Conservation (phyloP, 2,797 vertebrate genomes). For the Cirrhinus mrigala region DNA sequence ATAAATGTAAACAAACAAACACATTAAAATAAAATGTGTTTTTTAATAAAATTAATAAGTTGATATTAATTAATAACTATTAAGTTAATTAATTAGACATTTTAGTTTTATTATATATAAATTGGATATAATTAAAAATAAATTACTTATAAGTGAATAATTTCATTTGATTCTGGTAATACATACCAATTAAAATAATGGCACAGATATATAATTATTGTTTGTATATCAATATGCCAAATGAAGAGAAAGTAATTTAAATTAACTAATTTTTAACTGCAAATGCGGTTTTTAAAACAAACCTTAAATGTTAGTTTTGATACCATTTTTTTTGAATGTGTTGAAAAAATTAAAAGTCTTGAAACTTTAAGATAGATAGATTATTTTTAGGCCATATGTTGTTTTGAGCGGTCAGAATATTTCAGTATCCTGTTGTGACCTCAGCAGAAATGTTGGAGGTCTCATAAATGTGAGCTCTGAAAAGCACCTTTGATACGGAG, state of each 20-base stretch:
- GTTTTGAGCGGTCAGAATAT: background rate
- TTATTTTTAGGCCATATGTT: background rate
- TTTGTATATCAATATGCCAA: background rate
- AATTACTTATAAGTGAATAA: no score
- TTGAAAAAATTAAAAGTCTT: no score
- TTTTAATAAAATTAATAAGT: background rate
- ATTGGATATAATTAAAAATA: no score
- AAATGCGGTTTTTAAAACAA: background rate
- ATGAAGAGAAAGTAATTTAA: background rate
- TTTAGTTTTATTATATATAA: no score
- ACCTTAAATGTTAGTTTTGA: background rate
- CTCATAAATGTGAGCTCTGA: constrained; percentile 11
- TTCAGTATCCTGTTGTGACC: background rate
- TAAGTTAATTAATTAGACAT: no score
- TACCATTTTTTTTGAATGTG: background rate
- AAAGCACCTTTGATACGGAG: constrained; percentile 35
- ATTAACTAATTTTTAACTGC: background rate
- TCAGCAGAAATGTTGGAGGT: constrained; percentile 22
- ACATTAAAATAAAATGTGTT: background rate
- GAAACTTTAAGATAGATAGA: background rate
- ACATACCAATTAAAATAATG: no score
- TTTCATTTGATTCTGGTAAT: background rate
- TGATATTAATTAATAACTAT: background rate
- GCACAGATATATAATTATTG: background rate
- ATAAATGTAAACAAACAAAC: no score